A percentile compares a stretch with the other conserved stretches of the same genome.
These are phyloP conservation scores for Xerus inauris DNA, from an alignment of 2,113 vertebrate species.

Conservation along the genomic window DNA sequence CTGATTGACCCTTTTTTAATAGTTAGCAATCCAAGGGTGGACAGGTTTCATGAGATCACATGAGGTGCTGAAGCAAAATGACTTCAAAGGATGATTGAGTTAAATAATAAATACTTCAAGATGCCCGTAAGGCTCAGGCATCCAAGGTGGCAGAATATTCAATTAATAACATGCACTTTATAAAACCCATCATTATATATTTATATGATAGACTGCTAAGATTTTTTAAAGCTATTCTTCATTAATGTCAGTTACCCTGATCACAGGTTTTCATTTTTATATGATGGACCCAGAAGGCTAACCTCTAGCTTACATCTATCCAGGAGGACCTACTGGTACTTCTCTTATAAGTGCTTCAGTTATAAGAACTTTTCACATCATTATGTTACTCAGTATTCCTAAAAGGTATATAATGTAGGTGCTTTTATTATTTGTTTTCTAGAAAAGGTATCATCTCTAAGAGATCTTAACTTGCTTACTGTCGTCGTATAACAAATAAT, in stretches of 20 bases:
- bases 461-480: neutral
- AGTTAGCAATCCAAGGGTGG: neutral
- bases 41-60: slow-evolving; percentile 29
- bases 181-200: slow-evolving; percentile 71
- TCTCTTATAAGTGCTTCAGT: neutral
- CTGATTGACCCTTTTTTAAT: neutral
- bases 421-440: neutral
- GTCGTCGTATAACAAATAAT: neutral
- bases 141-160: slow-evolving; percentile 45
- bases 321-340: neutral
- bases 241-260: neutral
- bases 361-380: neutral
- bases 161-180: slow-evolving; percentile 73
- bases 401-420: neutral
- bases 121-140: neutral
- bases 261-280: slow-evolving; percentile 31
- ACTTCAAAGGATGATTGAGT: slow-evolving; percentile 62
- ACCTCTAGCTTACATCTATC: neutral
- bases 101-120: slow-evolving; percentile 65
- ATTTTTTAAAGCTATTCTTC: slow-evolving; percentile 36
- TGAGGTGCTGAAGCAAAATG: slow-evolving; percentile 31
- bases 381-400: neutral
- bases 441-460: neutral
- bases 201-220: slow-evolving; percentile 39
- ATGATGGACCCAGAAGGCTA: neutral